Conservation (phyloP, 37 sponge, comb jelly and placozoan species). For the Cliona cf. orientalis region DNA sequence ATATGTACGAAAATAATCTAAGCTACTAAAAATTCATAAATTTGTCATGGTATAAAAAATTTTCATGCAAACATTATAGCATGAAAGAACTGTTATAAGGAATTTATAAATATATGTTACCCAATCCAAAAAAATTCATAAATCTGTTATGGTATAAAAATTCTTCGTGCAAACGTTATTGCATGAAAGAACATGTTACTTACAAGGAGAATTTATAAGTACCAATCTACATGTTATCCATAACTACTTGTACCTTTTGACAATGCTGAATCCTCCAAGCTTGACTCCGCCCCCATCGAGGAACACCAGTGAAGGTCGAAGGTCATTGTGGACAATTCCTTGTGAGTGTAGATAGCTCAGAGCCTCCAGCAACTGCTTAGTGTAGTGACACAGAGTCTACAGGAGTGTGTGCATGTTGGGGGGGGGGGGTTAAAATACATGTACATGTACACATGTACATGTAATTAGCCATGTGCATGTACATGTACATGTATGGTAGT, state of each 20-base stretch:
- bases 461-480: neutral
- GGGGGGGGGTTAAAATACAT: neutral
- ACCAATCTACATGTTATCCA: neutral
- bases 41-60: no score
- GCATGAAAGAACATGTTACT: neutral
- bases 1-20: neutral
- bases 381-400: conserved; percentile 57
- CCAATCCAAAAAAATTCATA: neutral
- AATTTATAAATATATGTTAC: neutral
- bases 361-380: conserved; percentile 71
- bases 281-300: conserved; percentile 51
- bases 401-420: no score
- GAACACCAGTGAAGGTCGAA: conserved; percentile 65
- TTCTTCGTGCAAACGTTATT: neutral
- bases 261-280: conserved; percentile 58
- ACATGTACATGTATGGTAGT: neutral
- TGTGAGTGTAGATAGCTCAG: conserved; percentile 77
- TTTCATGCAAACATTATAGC: no score
- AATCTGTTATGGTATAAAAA: neutral
- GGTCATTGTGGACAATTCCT: conserved; percentile 85
- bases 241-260: conserved; percentile 54
- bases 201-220: neutral
- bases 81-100: neutral
- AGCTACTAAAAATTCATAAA: neutral
- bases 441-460: neutral